These are phyloP conservation scores for Leptopilina drosophilae DNA, from an alignment of 2,888 invertebrate genomes.

Conservation along the genomic window DNA sequence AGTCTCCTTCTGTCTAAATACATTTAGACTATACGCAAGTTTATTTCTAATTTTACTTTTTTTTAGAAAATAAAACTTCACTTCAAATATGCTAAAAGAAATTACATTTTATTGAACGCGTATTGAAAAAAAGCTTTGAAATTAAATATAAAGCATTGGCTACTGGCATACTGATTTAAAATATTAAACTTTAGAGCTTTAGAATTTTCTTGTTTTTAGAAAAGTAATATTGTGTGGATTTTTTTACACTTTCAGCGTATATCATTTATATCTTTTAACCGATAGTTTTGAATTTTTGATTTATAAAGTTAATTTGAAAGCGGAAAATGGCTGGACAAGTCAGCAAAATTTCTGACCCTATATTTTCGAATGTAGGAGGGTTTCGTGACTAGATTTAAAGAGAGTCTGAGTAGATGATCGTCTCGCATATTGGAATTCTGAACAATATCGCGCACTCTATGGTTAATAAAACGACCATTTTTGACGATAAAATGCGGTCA, in stretches of 20 bases:
- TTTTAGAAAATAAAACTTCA: neutral
- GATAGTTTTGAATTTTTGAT: neutral
- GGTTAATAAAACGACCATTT: slow-evolving; percentile 31
- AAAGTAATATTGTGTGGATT: too few relatives aligned
- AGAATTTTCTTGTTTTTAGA: too few relatives aligned
- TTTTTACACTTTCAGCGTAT: too few relatives aligned
- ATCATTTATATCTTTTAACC: neutral
- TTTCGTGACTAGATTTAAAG: slow-evolving; percentile 34
- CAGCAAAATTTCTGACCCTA: slow-evolving; percentile 36
- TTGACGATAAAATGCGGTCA: slow-evolving; percentile 39
- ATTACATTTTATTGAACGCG: too few relatives aligned
- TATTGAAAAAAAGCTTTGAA: too few relatives aligned
- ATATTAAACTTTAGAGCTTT: too few relatives aligned
- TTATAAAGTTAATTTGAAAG: slow-evolving; percentile 24
- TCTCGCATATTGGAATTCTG: slow-evolving; percentile 26
- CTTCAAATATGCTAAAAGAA: too few relatives aligned
- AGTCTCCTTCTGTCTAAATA: neutral
- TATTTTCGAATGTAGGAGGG: slow-evolving; percentile 26
- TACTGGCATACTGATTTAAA: too few relatives aligned
- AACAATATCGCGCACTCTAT: slow-evolving; percentile 32
- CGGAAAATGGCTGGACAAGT: slow-evolving; percentile 17
- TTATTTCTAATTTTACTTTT: neutral
- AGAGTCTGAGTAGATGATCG: slow-evolving; percentile 32
- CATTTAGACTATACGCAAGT: neutral
- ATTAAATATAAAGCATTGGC: too few relatives aligned